These are phyloP conservation scores for Drosophila ogumai DNA, from an alignment of 1,140 invertebrate species.

Conservation along the genomic window DNA sequence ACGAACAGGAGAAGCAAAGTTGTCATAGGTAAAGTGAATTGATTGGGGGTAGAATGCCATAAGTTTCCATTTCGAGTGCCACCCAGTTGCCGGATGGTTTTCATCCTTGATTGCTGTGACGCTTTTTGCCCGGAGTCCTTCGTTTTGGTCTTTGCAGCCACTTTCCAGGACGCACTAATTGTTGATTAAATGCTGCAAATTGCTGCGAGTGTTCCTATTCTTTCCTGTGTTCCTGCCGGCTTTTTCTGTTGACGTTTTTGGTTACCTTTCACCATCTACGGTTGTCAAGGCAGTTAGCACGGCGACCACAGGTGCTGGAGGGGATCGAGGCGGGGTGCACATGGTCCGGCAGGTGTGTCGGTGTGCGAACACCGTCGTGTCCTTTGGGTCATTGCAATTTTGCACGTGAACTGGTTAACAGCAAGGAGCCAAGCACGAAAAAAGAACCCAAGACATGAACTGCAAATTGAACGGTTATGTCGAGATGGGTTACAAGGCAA, in stretches of 20 bases:
- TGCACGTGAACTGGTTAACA: slow-evolving; percentile 74
- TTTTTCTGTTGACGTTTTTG: slow-evolving; percentile 13
- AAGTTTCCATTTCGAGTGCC: slow-evolving; percentile 28
- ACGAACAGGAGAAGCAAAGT: slow-evolving; percentile 30
- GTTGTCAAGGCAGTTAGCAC: slow-evolving; percentile 59
- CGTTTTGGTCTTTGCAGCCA: slow-evolving; percentile 3
- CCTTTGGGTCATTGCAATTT: slow-evolving; percentile 70
- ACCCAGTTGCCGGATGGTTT: slow-evolving; percentile 6
- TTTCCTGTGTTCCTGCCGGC: not conserved
- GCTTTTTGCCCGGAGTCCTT: slow-evolving; percentile 1
- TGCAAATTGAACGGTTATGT: slow-evolving; percentile 71
- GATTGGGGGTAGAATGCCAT: slow-evolving; percentile 22
- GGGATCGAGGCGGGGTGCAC: not conserved
- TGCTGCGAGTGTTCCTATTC: slow-evolving; percentile 26
- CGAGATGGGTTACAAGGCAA: slow-evolving; percentile 21
- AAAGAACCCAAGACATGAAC: slow-evolving; percentile 52
- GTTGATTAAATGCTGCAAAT: slow-evolving; percentile 66
- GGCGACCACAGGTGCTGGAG: slow-evolving; percentile 22
- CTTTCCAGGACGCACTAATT: slow-evolving; percentile 52
- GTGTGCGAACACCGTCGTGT: slow-evolving; percentile 11
- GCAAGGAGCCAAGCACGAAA: slow-evolving; percentile 37
- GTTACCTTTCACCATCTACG: slow-evolving; percentile 24
- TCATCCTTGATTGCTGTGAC: slow-evolving; percentile 14
- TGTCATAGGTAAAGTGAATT: slow-evolving; percentile 50
- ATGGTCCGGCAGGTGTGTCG: slow-evolving; percentile 11